Base-by-base conservation (phyloP, 2,888 invertebrate species). In the Drosophila acutilabella region DNA sequence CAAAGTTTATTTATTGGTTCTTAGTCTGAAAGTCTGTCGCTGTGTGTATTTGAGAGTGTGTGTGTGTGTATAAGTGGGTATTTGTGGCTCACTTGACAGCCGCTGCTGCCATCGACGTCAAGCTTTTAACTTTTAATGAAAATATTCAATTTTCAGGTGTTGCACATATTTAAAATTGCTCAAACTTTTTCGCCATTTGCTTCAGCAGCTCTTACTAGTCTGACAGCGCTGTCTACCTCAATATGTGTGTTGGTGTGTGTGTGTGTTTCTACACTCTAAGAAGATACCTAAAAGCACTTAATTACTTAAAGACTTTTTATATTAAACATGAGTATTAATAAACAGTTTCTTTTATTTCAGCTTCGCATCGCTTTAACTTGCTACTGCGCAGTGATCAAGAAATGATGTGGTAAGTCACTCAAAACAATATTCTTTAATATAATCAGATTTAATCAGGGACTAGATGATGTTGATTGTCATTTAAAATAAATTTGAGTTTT, bases 91-190 rank as follows among this genome's bases (percentile, higher is more conserved):
- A 66, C 50, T 67, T 80, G 64, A 52, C 62, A 64, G 74, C 53
- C 66, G 50, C 40, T 51, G 62, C 67, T 51, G 71, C 64, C 58
- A 51, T 51, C 56, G 78, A 67, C 60, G 64, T 45, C 44, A 78
- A 74, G 76, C 85, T 86, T 85, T 75, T 70, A 82, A 89, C 89
- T 89, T 86, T 87, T 89, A 86, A 86, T 89, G 89, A 86, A 86
- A 83, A 89, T 86, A 89, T 89, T 87, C 85, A 84, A 77, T 76
- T 81, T 78, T 75, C 81, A 85, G 89, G 76, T 88, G 88, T 85
- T 79, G 72, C 75, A 74, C 75, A 88, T 76, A 85, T 86, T 80
- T 72, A 88, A 78, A 65, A 87, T 71, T 74, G 52, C 58, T 67
- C 18, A 67, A 79, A 72, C 62, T 71, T 78, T 78, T 54, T 26